phyloP scores from a whole-genome alignment of 1,140 invertebrate genomes.

The Aphelinus atriplicis region DNA sequence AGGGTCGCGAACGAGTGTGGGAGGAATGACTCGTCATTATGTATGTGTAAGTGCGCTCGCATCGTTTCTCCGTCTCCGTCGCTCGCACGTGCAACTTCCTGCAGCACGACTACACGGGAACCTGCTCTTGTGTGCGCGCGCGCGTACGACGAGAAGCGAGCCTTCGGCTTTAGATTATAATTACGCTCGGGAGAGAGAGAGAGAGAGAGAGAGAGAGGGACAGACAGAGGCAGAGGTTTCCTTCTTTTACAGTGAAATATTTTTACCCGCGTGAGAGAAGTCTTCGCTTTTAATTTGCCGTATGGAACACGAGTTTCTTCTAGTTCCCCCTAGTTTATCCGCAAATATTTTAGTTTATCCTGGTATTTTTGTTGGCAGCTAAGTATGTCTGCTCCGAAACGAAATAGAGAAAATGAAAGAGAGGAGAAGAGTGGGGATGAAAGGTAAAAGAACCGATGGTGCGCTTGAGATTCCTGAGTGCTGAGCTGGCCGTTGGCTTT shows the following conservation, averaged over 20 bases:
- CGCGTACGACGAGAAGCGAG: constrained; percentile 1
- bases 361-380: too few species aligned
- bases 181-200: constrained; percentile 42
- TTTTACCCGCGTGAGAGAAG: constrained; percentile 32
- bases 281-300: too few species aligned
- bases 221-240: background rate
- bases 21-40: constrained; percentile 35
- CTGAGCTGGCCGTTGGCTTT: constrained; percentile 12
- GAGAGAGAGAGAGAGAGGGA: too few species aligned
- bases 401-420: background rate
- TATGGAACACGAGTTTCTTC: too few species aligned
- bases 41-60: constrained; percentile 11
- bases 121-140: background rate
- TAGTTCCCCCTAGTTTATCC: too few species aligned
- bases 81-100: constrained; percentile 34
- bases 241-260: constrained; percentile 37
- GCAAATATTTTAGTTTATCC: too few species aligned
- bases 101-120: background rate
- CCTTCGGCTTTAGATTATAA: constrained; percentile 46
- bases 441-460: constrained; percentile 3
- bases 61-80: constrained; percentile 16
- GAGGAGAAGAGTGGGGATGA: background rate
- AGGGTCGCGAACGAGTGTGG: constrained; percentile 31
- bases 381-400: too few species aligned
- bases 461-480: constrained; percentile 22